Conservation (phyloP, 2,797 vertebrate species). For the Streptopelia turtur region DNA sequence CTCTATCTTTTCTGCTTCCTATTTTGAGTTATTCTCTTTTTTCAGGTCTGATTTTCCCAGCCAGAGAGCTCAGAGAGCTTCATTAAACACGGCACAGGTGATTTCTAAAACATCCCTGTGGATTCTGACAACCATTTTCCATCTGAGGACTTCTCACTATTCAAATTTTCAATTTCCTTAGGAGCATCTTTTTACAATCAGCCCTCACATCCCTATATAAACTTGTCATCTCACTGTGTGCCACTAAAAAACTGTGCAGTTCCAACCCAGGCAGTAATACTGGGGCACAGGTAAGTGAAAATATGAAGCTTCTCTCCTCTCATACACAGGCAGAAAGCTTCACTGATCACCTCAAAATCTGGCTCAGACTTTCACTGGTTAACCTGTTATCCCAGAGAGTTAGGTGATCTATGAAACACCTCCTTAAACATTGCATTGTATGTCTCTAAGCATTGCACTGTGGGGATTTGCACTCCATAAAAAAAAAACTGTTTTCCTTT, state of each 20-base stretch:
- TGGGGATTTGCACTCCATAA: fast-evolving
- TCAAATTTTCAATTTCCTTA: slow-evolving; percentile 25
- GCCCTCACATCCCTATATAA: neutral
- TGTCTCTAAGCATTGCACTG: neutral
- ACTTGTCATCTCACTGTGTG: neutral
- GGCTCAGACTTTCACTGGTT: neutral
- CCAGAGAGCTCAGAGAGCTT: neutral
- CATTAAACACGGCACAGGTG: neutral
- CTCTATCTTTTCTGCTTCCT: neutral
- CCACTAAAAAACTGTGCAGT: neutral
- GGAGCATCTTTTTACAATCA: neutral
- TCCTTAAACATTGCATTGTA: neutral
- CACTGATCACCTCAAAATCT: neutral
- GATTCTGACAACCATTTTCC: neutral
- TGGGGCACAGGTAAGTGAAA: neutral
- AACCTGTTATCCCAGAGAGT: neutral
- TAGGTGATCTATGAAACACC: neutral
- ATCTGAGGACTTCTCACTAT: neutral
- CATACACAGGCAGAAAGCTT: neutral
- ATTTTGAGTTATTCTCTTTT: neutral
- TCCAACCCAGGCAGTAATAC: neutral
- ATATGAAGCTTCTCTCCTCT: neutral
- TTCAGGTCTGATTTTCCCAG: neutral
- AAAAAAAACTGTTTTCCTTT: neutral
- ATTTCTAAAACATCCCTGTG: slow-evolving; percentile 13